These are phyloP conservation scores for Burhinus oedicnemus DNA, from an alignment of 2,113 vertebrate species.

Conservation along the genomic window DNA sequence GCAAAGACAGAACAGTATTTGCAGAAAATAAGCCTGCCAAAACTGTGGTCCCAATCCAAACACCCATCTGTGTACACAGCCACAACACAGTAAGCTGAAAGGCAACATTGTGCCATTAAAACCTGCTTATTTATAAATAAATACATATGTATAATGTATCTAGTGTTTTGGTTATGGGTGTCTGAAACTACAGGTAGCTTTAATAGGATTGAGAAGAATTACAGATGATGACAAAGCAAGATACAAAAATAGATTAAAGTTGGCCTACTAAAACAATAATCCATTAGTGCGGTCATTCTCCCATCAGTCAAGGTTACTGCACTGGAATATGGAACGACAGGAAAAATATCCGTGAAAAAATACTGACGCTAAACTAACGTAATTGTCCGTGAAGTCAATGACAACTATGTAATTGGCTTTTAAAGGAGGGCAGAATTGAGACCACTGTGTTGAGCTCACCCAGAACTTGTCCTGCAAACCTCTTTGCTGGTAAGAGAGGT, in stretches of 20 bases:
- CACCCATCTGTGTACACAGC: neutral
- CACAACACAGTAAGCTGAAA: neutral
- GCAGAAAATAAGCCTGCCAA: neutral
- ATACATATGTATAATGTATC: neutral
- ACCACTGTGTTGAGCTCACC: neutral
- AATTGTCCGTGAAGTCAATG: neutral
- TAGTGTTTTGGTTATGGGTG: neutral
- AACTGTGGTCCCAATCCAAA: neutral
- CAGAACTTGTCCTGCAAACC: neutral
- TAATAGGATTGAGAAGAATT: slow-evolving; percentile 80
- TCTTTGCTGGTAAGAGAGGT: neutral
- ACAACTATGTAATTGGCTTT: neutral
- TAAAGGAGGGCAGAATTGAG: neutral
- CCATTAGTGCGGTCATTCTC: slow-evolving; percentile 36
- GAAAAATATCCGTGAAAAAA: neutral
- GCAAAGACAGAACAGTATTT: neutral
- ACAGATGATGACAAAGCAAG: slow-evolving; percentile 75
- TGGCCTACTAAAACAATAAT: slow-evolving; percentile 74
- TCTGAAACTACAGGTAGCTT: slow-evolving; percentile 32
- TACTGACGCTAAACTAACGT: neutral
- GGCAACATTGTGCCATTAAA: neutral
- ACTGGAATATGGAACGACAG: neutral
- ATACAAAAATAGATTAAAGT: slow-evolving; percentile 70
- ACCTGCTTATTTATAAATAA: neutral
- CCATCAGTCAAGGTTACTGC: slow-evolving; percentile 73